Conservation (phyloP, 2,113 vertebrate genomes). For the Eonycteris spelaea region DNA sequence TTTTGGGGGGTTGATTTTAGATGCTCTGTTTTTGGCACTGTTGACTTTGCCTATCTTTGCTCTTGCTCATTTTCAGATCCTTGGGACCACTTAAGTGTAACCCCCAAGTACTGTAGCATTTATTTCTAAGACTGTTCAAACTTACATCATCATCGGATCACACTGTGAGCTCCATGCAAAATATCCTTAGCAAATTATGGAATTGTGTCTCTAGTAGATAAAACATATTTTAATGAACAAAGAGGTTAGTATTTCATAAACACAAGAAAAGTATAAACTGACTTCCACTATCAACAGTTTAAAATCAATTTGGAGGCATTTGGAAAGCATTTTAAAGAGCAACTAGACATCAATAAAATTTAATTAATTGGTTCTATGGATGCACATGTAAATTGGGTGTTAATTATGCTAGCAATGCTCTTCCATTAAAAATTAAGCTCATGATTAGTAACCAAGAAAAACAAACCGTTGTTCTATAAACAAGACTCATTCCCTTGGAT, state of each 20-base stretch:
- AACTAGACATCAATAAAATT: constrained; percentile 88
- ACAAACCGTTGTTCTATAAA: constrained; percentile 76
- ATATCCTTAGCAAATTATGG: constrained; percentile 29
- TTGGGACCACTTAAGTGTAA: not conserved
- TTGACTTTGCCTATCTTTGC: not conserved
- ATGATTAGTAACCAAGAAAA: constrained; percentile 82
- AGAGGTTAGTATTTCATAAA: constrained; percentile 69
- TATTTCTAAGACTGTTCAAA: not conserved
- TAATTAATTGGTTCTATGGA: constrained; percentile 87
- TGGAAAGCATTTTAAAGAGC: constrained; percentile 87
- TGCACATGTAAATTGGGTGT: constrained; percentile 87
- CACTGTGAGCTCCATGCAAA: not conserved
- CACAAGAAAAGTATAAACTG: constrained; percentile 72
- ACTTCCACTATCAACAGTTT: constrained; percentile 80
- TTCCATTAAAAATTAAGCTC: constrained; percentile 89
- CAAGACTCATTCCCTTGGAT: constrained; percentile 78
- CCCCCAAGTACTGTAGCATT: too few relatives aligned
- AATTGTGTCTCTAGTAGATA: not conserved
- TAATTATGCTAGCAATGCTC: constrained; percentile 86
- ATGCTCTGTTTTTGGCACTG: not conserved
- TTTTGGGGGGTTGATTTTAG: not conserved
- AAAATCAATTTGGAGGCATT: constrained; percentile 86
- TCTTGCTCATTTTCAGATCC: not conserved
- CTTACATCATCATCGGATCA: not conserved
- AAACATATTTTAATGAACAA: constrained; percentile 67